Base-by-base conservation (phyloP, 2,113 vertebrate species). In the Nanorana parkeri region DNA sequence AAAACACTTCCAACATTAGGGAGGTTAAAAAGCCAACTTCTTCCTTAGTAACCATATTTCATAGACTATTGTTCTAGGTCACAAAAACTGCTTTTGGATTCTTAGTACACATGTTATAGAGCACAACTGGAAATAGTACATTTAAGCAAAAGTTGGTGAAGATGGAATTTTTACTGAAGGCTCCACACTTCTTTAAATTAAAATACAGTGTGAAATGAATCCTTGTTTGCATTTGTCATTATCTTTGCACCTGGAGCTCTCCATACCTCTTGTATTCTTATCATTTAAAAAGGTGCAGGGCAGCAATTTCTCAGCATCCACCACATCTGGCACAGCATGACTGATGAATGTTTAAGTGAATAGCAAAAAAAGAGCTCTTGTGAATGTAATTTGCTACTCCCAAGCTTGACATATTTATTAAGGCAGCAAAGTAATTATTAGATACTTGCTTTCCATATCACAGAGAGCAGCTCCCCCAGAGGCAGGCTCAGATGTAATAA, bases 401-500 rank as follows among this genome's bases (percentile, higher is more conserved):
- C 69, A 28, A 55, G 17, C 16, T 21, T 75, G 56, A 61, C 56
- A 64, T 26, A 77, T 77, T 58, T 81, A 36, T 0, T 0, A 36
- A 72, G 19, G 51, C 80, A 52, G 54, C 58, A 21, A 51, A 29
- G 2, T 60, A 24, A 47, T 67, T 58, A 41, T 5, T 29, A 41
- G 2, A 0, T 3, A 55, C 10, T 83, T 32, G 51, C 67, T 81
- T 47, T 72, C 1, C 41, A 60, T 55, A 54, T 11, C 55, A 32
- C 71, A 74, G 17, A 55, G 17, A 74, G 28, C 71, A 60, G 54
- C 71, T 60, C 71, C 71, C 71, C 54, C 71, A 36, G 71, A 74
- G 71, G 54, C 71, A 17, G 19, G 23, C 19, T 36, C 20, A 21
- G 23, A 36, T 74, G 54, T 36, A 60, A 74, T 74, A 74, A 55